Evolutionary conservation across 1,140 invertebrate species (phyloP), one percentile per base, ranked within the genome.

Genomic region (Diploscapter pachys): DNA sequence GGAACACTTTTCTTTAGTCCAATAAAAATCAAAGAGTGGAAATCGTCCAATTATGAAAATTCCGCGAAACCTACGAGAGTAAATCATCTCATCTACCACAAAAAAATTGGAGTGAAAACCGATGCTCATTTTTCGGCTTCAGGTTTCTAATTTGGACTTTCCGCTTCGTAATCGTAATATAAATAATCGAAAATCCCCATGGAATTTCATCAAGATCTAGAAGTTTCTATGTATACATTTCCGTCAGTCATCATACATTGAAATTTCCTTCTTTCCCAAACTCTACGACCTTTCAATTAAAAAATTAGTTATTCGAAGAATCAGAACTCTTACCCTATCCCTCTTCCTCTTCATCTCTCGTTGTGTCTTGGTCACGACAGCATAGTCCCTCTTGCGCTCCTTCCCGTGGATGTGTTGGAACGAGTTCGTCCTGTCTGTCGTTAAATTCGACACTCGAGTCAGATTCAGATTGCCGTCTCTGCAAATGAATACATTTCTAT

Each of bases 331-430:
- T 54, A 80, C 67, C 13, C 76, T 63, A 80, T 84, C 81, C 8
- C 82, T 65, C 59, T 67, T 78, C 48, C 79, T 64, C 61, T 76
- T 71, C 8, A 76, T 63, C 48, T 61, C 67, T 57, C 57, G 62
- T 65, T 76, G 67, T 11, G 71, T 69, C 4, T 76, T 76, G 5
- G 57, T 76, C 31, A 63, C 59, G 4, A 56, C 62, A 53, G 65
- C 69, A 53, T 82, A 81, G 71, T 85, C 83, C 56, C 83, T 76
- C 63, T 83, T 84, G 50, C 82, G 56, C 48, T 80, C 59, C 49
- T 63, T 73, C 3, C 69, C 73, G 66, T 85, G 83, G 65, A 85
- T 76, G 76, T 85, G 83, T 4, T 74, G 62, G 71, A 85, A 85
- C 48, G 82, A 85, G 56, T 81, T 83, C 13, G 57, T 65, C 49